Evolutionary conservation across 2,113 vertebrate genomes (phyloP).

Genomic region (Rattus norvegicus): DNA sequence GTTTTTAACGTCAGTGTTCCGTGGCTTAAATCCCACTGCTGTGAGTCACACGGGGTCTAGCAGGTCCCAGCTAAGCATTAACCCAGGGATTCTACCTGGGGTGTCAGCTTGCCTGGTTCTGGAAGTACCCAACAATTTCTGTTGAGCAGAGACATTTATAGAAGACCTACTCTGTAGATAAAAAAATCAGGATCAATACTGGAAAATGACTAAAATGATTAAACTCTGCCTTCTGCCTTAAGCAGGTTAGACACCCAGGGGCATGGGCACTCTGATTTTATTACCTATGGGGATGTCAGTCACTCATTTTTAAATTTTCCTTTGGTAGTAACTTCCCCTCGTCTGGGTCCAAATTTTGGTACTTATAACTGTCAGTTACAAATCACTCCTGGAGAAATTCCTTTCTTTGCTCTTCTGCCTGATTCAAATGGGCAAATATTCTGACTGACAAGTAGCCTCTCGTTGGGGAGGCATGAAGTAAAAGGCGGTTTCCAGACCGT

Average conservation of each 20-base stretch:
- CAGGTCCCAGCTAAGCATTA: background rate
- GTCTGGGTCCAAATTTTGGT: background rate
- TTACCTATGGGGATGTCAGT: background rate
- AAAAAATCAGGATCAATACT: background rate
- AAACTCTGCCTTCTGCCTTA: background rate
- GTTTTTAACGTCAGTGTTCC: background rate
- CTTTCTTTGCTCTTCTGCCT: background rate
- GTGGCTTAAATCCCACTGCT: background rate
- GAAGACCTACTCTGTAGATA: background rate
- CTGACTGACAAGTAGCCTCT: background rate
- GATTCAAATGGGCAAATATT: background rate
- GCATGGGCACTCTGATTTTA: background rate
- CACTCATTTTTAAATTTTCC: background rate
- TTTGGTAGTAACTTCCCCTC: background rate
- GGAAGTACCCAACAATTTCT: background rate
- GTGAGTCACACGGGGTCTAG: background rate
- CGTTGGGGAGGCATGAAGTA: background rate
- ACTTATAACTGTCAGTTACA: slow-evolving; percentile 19
- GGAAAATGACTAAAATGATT: background rate
- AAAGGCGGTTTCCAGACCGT: background rate
- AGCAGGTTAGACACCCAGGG: background rate
- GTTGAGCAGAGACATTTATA: background rate
- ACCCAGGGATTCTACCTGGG: background rate
- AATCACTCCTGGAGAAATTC: background rate
- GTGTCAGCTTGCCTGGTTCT: background rate